phyloP scores from a whole-genome alignment of 1,140 invertebrate genomes.

The Telenomus remus region DNA sequence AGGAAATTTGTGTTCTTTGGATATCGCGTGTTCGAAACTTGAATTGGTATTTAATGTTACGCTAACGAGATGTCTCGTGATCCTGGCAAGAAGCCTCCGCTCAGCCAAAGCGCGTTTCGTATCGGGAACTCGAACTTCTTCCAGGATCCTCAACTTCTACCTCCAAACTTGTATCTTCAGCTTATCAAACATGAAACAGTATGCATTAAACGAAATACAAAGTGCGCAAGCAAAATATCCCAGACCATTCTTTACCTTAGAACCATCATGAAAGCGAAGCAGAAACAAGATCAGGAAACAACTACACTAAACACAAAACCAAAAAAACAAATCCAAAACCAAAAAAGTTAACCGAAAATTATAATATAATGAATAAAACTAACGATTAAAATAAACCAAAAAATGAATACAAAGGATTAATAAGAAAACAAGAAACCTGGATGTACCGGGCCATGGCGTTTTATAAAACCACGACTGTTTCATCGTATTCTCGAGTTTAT shows the following conservation, averaged over 20 bases:
- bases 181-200: constrained; percentile 23
- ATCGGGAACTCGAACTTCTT: constrained; percentile 28
- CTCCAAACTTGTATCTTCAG: constrained; percentile 51
- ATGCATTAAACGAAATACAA: constrained; percentile 9
- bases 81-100: constrained; percentile 37
- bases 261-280: too few species aligned
- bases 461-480: constrained; percentile 59
- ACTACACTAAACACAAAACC: not conserved
- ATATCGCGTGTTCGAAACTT: constrained; percentile 35
- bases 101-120: constrained; percentile 27
- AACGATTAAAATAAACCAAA: too few species aligned
- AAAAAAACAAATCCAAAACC: constrained; percentile 6
- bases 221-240: constrained; percentile 17
- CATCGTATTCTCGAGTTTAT: constrained; percentile 57
- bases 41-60: constrained; percentile 34
- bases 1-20: constrained; percentile 30
- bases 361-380: constrained; percentile 13
- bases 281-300: too few species aligned
- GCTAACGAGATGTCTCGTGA: constrained; percentile 27
- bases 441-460: constrained; percentile 44
- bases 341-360: constrained; percentile 29
- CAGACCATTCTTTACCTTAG: constrained; percentile 17
- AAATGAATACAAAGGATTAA: constrained; percentile 5
- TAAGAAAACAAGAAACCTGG: constrained; percentile 20
- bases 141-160: constrained; percentile 52